phyloP scores from a whole-genome alignment of 2,113 vertebrate genomes.

The Conger conger region DNA sequence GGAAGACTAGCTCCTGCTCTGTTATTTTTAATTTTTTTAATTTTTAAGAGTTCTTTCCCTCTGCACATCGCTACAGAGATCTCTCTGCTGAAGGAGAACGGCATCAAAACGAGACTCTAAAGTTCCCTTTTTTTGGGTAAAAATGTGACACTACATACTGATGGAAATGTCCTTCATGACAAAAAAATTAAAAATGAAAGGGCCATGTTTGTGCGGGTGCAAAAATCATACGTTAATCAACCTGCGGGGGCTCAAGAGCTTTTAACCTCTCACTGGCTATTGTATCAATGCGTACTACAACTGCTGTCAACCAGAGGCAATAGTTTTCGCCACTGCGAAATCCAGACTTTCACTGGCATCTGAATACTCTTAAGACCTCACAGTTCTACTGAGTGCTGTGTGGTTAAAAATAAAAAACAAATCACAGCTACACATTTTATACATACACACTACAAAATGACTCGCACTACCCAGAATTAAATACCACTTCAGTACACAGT shows the following conservation, averaged over 20 bases:
- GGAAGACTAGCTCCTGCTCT: constrained; percentile 49
- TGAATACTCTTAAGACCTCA: not conserved
- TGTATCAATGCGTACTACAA: not conserved
- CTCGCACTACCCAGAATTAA: not conserved
- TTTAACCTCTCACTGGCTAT: not conserved
- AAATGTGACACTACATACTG: not conserved
- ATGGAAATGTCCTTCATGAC: constrained; percentile 5
- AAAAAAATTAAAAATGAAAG: not conserved
- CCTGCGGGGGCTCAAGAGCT: not conserved
- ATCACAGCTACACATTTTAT: not conserved
- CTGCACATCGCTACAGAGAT: too few species aligned
- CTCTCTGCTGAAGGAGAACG: not conserved
- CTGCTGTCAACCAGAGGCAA: not conserved
- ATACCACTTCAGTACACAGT: not conserved
- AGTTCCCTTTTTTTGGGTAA: not conserved
- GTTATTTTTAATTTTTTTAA: not conserved
- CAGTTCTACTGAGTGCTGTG: not conserved
- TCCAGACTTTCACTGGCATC: not conserved
- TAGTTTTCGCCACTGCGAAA: not conserved
- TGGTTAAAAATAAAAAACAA: not conserved
- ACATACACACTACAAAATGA: not conserved
- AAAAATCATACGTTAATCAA: constrained; percentile 1
- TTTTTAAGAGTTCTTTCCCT: not conserved
- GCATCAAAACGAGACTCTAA: not conserved
- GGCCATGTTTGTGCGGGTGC: not conserved